A percentile compares a stretch with the other conserved stretches of the same genome.
Evolutionary conservation across 2,888 invertebrate genomes (phyloP).

Genomic region (Tetheella fluctuosa): DNA sequence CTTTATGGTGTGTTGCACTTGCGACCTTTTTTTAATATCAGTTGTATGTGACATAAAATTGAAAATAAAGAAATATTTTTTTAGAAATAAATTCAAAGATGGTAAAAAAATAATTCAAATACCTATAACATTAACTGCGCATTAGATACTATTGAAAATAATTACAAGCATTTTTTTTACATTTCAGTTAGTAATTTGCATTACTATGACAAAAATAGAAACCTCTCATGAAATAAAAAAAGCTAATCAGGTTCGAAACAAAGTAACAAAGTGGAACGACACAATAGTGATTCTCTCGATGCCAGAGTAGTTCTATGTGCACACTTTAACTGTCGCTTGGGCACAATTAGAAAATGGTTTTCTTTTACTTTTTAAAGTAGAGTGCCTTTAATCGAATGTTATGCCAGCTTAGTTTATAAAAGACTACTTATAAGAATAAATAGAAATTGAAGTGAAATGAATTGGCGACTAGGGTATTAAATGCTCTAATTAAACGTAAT

Average conservation of each 20-base stretch:
- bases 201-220: too few species aligned
- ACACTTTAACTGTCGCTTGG: constrained; percentile 51
- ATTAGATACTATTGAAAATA: too few species aligned
- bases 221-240: background rate
- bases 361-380: constrained; percentile 35
- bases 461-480: background rate
- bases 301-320: constrained; percentile 50
- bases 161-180: too few species aligned
- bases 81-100: too few species aligned
- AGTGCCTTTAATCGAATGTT: constrained; percentile 29
- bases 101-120: too few species aligned
- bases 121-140: too few species aligned
- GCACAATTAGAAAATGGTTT: constrained; percentile 57
- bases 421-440: background rate
- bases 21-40: constrained; percentile 21
- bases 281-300: constrained; percentile 31
- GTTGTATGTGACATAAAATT: too few species aligned
- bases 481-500: too few species aligned
- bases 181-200: too few species aligned
- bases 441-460: background rate
- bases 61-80: too few species aligned
- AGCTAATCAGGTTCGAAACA: constrained; percentile 8
- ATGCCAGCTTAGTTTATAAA: constrained; percentile 17
- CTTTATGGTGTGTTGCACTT: constrained; percentile 39
- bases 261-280: constrained; percentile 28